Base-by-base conservation (phyloP, 2,888 invertebrate species). In the Stenurella melanura region DNA sequence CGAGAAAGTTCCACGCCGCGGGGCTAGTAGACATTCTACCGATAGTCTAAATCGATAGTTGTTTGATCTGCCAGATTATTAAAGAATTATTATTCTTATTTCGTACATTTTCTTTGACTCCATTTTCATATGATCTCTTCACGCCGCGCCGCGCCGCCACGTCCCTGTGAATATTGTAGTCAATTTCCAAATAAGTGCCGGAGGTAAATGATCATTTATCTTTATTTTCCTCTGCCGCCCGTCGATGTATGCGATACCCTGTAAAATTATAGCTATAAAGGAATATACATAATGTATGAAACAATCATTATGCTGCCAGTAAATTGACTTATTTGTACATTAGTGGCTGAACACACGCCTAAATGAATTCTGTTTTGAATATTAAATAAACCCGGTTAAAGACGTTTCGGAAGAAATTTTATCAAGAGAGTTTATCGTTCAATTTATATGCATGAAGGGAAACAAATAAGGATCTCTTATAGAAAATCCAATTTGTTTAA, bases 371-470 rank as follows among this genome's bases (percentile, higher is more conserved):
- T n/a, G n/a, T 34, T 12, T 30, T 26, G 30, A 26, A 56, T 26
- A 68, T 54, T 68, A 54, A 68, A 68, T 68, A 68, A 56, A 68
- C 12, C 18, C 18, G 21, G 34, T 69, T 69, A 9, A 64, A 58
- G 58, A 18, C 58, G 57, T 18, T 18, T n/a, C 3, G n/a, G 30
- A 11, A 56, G 58, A 57, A 69, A 34, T 57, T 69, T 30, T 57
- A 69, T 69, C 38, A 57, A 17, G 26, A 26, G n/a, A 56, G 34
- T 57, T 58, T 57, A 69, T 57, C 69, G 57, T 69, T 30, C 69
- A 69, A 69, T 69, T 58, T 69, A 69, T 69, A 69, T 69, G 69
- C 69, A 69, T 69, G 69, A 69, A 69, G 69, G 67, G 56, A 54
- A 68, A 54, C 67, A 54, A 21, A 26, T 68, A 68, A 68, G 67